Conservation (phyloP, 2,888 invertebrate species). For the Hololepta plana region DNA sequence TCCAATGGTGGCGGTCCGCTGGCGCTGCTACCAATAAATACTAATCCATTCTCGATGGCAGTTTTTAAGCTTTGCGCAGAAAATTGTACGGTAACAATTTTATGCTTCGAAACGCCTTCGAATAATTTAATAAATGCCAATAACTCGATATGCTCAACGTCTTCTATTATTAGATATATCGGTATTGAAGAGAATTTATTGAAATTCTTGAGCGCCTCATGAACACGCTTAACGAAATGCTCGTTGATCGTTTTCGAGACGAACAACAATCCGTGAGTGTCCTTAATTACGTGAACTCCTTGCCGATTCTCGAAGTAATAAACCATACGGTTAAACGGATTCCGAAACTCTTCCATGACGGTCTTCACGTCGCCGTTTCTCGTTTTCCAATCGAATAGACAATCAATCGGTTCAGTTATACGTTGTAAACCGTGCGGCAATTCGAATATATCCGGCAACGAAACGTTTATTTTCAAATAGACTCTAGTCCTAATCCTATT, state of each 20-base stretch:
- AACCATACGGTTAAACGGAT: too few relatives aligned
- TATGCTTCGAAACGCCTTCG: constrained; percentile 2
- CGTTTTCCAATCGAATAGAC: too few relatives aligned
- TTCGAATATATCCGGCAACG: constrained; percentile 33
- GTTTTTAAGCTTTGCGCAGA: constrained; percentile 7
- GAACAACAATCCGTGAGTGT: too few relatives aligned
- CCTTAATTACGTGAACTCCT: too few relatives aligned
- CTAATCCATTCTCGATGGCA: constrained; percentile 16
- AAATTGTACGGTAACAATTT: constrained; percentile 5
- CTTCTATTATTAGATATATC: constrained; percentile 5
- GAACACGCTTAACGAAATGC: too few relatives aligned
- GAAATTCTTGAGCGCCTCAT: constrained; percentile 5
- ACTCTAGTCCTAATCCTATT: too few relatives aligned
- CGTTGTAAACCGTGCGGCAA: constrained; percentile 12
- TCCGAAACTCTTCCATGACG: too few relatives aligned
- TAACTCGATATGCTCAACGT: constrained; percentile 1
- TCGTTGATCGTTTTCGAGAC: too few relatives aligned
- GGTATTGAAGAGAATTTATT: constrained; percentile 5
- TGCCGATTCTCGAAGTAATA: too few relatives aligned
- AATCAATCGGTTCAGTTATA: too few relatives aligned
- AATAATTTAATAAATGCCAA: constrained; percentile 1
- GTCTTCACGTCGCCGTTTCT: too few relatives aligned
- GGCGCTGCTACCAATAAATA: constrained; percentile 32
- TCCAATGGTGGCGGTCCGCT: constrained; percentile 34
- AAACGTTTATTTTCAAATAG: too few relatives aligned